Percentiles rank a stretch among this genome's conserved stretches.
Conservation (phyloP, 2,888 invertebrate genomes). For the Tetramorium bicarinatum region DNA sequence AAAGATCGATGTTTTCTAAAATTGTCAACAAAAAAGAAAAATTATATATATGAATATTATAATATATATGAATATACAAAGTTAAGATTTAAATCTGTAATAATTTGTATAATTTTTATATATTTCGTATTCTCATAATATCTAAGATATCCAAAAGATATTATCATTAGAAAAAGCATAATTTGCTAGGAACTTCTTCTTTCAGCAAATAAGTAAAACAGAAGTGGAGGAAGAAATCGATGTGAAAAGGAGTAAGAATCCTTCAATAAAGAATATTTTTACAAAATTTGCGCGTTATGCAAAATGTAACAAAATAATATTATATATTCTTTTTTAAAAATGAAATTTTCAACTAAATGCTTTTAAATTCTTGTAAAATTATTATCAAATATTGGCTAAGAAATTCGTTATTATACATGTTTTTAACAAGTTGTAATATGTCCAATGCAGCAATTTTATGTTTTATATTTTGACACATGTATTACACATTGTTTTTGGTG, state of each 20-base stretch:
- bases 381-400: background rate
- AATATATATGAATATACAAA: slow-evolving; percentile 33
- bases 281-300: slow-evolving; percentile 37
- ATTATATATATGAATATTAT: slow-evolving; percentile 30
- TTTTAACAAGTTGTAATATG: slow-evolving; percentile 30
- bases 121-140: slow-evolving; percentile 24
- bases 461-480: background rate
- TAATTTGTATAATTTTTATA: slow-evolving; percentile 50
- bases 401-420: slow-evolving; percentile 28
- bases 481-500: slow-evolving; percentile 20
- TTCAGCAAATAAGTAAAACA: slow-evolving; percentile 72
- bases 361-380: slow-evolving; percentile 40
- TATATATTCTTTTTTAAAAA: slow-evolving; percentile 11
- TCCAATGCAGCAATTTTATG: slow-evolving; percentile 18
- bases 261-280: slow-evolving; percentile 59
- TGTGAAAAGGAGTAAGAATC: slow-evolving; percentile 73
- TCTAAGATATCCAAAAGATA: slow-evolving; percentile 25
- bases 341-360: background rate
- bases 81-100: slow-evolving; percentile 44
- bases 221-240: slow-evolving; percentile 67
- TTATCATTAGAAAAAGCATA: slow-evolving; percentile 58
- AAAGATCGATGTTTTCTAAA: slow-evolving; percentile 13
- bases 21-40: background rate
- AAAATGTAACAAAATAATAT: slow-evolving; percentile 22
- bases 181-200: slow-evolving; percentile 72